Conservation (phyloP, 2,797 vertebrate genomes). For the Cephalopachus bancanus region DNA sequence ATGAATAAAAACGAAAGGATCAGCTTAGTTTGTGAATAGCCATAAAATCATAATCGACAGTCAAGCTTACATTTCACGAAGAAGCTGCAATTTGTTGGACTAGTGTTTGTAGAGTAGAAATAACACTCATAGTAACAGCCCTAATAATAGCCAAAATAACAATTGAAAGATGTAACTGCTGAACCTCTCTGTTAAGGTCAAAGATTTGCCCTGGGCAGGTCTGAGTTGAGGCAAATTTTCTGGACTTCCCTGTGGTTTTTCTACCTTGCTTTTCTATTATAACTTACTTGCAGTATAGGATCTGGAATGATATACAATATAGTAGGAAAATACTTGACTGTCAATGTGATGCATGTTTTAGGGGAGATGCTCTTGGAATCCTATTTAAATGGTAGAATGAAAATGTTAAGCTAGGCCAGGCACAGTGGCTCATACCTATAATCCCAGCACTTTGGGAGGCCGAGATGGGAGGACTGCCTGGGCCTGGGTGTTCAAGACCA, state of each 20-base stretch:
- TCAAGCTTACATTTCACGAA: not conserved
- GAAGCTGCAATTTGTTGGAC: not conserved
- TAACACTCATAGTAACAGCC: not conserved
- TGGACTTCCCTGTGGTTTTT: constrained; percentile 7
- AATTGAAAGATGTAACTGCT: not conserved
- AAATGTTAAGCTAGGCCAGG: too few species aligned
- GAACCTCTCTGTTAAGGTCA: not conserved
- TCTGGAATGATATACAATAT: not conserved
- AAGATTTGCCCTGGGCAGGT: constrained; percentile 11
- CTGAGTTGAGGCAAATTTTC: not conserved
- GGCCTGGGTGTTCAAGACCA: too few species aligned
- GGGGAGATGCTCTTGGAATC: not conserved
- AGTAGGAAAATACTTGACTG: not conserved
- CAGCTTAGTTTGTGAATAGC: not conserved
- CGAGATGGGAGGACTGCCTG: too few species aligned
- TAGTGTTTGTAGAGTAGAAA: not conserved
- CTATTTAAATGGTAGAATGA: constrained; percentile 19
- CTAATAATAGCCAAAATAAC: not conserved
- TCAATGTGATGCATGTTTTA: constrained; percentile 39
- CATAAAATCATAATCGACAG: not conserved
- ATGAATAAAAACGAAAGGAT: constrained; percentile 60
- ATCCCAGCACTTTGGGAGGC: too few species aligned
- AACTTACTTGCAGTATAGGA: not conserved
- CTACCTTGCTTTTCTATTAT: not conserved
- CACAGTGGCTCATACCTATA: too few species aligned